Percentiles rank a stretch among this genome's conserved stretches.
Evolutionary conservation across 2,113 vertebrate species (phyloP).

Genomic region (Sturnus vulgaris): DNA sequence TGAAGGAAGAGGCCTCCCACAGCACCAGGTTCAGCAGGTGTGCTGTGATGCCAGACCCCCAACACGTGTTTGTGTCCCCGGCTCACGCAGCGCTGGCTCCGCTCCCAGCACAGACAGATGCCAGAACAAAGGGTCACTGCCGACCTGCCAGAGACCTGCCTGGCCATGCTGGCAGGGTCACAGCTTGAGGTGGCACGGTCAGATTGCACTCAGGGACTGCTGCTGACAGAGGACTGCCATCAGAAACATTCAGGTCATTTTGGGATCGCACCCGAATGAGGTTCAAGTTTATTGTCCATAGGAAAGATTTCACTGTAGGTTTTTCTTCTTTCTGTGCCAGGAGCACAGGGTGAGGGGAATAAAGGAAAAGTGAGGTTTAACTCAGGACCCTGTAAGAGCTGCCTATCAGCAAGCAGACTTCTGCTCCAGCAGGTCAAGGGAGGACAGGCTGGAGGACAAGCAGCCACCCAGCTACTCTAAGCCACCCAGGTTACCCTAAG

Average conservation of each 20-base stretch:
- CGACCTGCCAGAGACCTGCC: neutral
- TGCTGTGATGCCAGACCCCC: neutral
- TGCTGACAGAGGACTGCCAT: neutral
- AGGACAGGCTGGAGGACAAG: neutral
- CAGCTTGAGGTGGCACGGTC: neutral
- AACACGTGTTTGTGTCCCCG: accelerated
- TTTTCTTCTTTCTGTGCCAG: neutral
- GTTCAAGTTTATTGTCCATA: neutral
- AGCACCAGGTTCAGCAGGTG: accelerated
- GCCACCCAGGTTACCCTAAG: neutral
- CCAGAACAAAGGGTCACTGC: neutral
- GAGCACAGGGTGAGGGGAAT: neutral
- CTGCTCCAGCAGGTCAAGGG: neutral
- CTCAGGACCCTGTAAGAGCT: neutral
- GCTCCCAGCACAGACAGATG: neutral
- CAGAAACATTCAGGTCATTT: neutral
- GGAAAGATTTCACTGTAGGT: neutral
- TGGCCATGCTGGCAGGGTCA: neutral
- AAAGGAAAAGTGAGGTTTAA: neutral
- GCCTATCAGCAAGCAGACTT: neutral
- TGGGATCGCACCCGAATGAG: neutral
- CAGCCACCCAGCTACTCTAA: neutral
- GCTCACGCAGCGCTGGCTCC: neutral
- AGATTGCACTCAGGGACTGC: neutral
- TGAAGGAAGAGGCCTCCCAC: neutral